A percentile compares a stretch with the other conserved stretches of the same genome.
Evolutionary conservation across 2,888 invertebrate genomes (phyloP).

Genomic region (Trissoscelio sp.): DNA sequence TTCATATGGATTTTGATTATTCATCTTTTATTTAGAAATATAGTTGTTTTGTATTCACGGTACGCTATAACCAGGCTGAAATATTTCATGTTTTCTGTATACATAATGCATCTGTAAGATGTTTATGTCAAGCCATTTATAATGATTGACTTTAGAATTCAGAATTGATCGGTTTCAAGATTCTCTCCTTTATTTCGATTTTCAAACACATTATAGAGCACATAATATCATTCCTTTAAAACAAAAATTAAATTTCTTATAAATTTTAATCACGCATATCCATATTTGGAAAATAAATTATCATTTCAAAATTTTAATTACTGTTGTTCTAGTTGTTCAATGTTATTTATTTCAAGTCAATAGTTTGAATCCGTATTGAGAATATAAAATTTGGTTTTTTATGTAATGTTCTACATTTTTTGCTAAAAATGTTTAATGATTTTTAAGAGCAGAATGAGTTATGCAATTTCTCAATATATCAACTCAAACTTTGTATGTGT

Average conservation of each 20-base stretch:
- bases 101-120: background rate
- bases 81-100: constrained; percentile 22
- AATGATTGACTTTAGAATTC: background rate
- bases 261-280: background rate
- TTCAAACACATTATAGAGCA: background rate
- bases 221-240: background rate
- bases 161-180: background rate
- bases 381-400: too few relatives aligned
- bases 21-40: constrained; percentile 11
- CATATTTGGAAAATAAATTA: too few relatives aligned
- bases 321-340: too few relatives aligned
- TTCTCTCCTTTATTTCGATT: background rate
- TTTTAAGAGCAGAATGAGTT: too few relatives aligned
- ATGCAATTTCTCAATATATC: too few relatives aligned
- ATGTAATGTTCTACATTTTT: too few relatives aligned
- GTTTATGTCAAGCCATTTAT: constrained; percentile 5
- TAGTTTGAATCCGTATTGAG: too few relatives aligned
- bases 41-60: constrained; percentile 13
- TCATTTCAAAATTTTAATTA: too few relatives aligned
- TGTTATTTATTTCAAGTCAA: too few relatives aligned
- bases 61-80: constrained; percentile 25
- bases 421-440: too few relatives aligned
- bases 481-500: background rate
- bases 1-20: constrained; percentile 23
- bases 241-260: background rate